A percentile compares a stretch with the other conserved stretches of the same genome.
These are phyloP conservation scores for Trachythela sp. DNA, from an alignment of 64 coral and sea anemone species.

Conservation along the genomic window DNA sequence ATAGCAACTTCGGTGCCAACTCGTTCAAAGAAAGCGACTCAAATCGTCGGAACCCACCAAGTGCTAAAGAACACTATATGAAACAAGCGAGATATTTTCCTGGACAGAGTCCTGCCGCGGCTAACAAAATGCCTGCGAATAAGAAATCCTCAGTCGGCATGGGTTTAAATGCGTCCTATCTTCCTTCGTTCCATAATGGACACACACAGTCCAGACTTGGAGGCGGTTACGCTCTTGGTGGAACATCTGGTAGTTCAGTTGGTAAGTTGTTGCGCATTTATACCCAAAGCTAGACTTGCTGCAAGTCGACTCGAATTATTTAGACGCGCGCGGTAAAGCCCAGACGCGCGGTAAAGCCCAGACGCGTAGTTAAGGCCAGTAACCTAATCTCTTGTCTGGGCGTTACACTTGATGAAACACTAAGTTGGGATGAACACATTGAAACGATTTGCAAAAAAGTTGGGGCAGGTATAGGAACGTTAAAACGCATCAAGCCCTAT, in stretches of 20 bases:
- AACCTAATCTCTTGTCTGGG: too few species aligned
- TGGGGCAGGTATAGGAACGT: too few species aligned
- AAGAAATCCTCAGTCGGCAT: slow-evolving; percentile 43
- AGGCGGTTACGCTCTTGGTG: neutral
- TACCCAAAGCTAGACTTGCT: too few species aligned
- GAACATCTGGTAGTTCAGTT: neutral
- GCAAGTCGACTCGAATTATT: too few species aligned
- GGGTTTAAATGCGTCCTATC: neutral
- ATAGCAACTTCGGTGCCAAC: too few species aligned
- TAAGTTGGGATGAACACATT: too few species aligned
- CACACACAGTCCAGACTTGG: slow-evolving; percentile 48
- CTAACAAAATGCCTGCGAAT: slow-evolving; percentile 35
- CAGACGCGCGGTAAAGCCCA: too few species aligned
- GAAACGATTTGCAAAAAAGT: too few species aligned
- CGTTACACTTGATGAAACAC: too few species aligned
- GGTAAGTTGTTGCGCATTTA: neutral
- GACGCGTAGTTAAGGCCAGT: too few species aligned
- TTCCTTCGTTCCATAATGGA: neutral
- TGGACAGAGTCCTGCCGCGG: slow-evolving; percentile 49
- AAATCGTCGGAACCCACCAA: slow-evolving; percentile 64
- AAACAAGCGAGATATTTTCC: slow-evolving; percentile 91
- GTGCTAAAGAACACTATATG: slow-evolving; percentile 96
- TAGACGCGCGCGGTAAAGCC: too few species aligned
- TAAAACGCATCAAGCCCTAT: too few species aligned
- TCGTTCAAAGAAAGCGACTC: neutral